Evolutionary conservation across 2,888 invertebrate species (phyloP).

Genomic region (Electrophaes corylata): DNA sequence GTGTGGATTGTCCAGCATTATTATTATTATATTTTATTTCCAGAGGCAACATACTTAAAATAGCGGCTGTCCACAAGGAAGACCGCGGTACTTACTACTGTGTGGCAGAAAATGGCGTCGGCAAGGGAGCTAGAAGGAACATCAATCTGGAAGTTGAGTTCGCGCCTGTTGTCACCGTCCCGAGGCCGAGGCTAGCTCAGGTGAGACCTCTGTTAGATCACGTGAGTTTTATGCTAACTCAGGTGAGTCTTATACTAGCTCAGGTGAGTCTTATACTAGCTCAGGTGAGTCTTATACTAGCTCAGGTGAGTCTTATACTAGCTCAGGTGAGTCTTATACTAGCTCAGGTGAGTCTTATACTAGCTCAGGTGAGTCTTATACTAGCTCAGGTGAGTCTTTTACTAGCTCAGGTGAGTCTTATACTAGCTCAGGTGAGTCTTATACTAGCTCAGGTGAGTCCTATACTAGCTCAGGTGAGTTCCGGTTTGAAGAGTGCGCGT

Average conservation of each 20-base stretch:
- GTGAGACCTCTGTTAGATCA: slow-evolving; percentile 84
- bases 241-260: slow-evolving; percentile 84
- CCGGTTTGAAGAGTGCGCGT: too few relatives aligned
- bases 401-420: background rate
- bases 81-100: slow-evolving; percentile 97
- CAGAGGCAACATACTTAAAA: slow-evolving; percentile 92
- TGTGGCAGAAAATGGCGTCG: slow-evolving; percentile 95
- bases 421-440: background rate
- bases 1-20: too few relatives aligned
- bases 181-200: slow-evolving; percentile 91
- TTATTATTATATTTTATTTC: slow-evolving; percentile 11
- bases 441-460: background rate
- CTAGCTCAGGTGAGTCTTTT: background rate
- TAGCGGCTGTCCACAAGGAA: slow-evolving; percentile 91
- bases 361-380: background rate
- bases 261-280: slow-evolving; percentile 87
- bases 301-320: background rate
- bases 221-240: slow-evolving; percentile 83
- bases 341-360: background rate
- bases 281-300: slow-evolving; percentile 54
- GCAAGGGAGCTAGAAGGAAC: slow-evolving; percentile 92
- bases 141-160: slow-evolving; percentile 96
- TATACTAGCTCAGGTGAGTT: background rate
- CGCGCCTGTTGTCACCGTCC: slow-evolving; percentile 93
- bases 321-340: background rate